A percentile compares a stretch with the other conserved stretches of the same genome.
phyloP scores from a whole-genome alignment of 2,888 invertebrate species.

The Nomada ruficornis region DNA sequence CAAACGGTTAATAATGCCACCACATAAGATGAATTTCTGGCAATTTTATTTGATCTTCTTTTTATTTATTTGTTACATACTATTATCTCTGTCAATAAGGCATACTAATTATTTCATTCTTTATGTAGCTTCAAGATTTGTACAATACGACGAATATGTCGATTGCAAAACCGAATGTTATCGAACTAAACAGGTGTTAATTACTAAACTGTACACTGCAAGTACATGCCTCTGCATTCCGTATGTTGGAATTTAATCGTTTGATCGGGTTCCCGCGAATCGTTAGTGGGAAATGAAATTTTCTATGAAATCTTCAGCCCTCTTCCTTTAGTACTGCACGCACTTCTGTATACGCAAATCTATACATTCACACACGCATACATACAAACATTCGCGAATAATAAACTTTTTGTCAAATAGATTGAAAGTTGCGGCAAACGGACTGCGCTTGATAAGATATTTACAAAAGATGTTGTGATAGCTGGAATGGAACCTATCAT shows the following conservation, averaged over 20 bases:
- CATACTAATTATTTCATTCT: slow-evolving; percentile 29
- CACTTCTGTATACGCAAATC: too few relatives aligned
- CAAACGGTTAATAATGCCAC: background rate
- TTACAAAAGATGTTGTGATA: slow-evolving; percentile 35
- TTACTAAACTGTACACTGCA: slow-evolving; percentile 12
- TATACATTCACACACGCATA: background rate
- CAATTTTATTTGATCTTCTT: slow-evolving; percentile 14
- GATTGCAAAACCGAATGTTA: slow-evolving; percentile 3
- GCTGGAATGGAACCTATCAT: background rate
- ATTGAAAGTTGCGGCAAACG: background rate
- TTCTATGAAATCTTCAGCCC: too few relatives aligned
- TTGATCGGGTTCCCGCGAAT: slow-evolving; percentile 1
- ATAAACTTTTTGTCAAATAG: background rate
- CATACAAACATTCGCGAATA: background rate
- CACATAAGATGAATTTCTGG: slow-evolving; percentile 6
- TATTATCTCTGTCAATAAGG: slow-evolving; percentile 49
- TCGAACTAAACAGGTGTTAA: background rate
- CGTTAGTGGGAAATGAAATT: background rate
- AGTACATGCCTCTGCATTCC: background rate
- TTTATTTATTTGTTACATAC: slow-evolving; percentile 30
- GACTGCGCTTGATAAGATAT: slow-evolving; percentile 19
- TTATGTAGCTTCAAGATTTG: slow-evolving; percentile 1
- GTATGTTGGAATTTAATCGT: background rate
- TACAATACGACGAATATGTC: slow-evolving; percentile 8
- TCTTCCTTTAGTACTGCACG: too few relatives aligned